Percentiles rank a stretch among this genome's conserved stretches.
These are phyloP conservation scores for Polypterus senegalus DNA, from an alignment of 2,113 vertebrate genomes.

Conservation along the genomic window DNA sequence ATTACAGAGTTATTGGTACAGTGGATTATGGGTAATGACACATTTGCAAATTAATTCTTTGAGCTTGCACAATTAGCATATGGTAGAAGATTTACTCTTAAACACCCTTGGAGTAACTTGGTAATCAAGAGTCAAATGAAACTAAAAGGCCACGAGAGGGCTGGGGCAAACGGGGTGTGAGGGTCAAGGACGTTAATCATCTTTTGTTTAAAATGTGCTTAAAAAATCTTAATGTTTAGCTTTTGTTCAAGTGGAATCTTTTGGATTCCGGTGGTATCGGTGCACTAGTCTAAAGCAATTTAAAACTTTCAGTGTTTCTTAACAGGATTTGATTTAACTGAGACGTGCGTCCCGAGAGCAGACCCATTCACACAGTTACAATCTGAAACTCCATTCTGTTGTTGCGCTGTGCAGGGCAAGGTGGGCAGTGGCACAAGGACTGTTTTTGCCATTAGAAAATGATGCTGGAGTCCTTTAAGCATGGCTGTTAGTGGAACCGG, in stretches of 20 bases:
- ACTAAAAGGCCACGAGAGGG: conserved; percentile 17
- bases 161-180: conserved; percentile 6
- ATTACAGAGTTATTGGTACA: conserved; percentile 94
- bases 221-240: conserved; percentile 11
- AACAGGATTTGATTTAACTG: too few species aligned
- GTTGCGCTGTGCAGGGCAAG: too few species aligned
- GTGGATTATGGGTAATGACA: conserved; percentile 95
- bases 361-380: too few species aligned
- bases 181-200: conserved; percentile 20
- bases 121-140: conserved; percentile 23
- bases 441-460: too few species aligned
- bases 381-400: too few species aligned
- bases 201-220: conserved; percentile 15
- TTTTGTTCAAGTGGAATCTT: not conserved
- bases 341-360: too few species aligned
- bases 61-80: conserved; percentile 76
- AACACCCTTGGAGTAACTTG: conserved; percentile 40
- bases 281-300: too few species aligned
- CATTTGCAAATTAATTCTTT: conserved; percentile 99
- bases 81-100: conserved; percentile 60
- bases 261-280: too few species aligned
- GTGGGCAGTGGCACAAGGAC: too few species aligned
- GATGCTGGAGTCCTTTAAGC: too few species aligned
- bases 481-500: too few species aligned
- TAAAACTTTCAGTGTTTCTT: too few species aligned